Base-by-base conservation (phyloP, 2,888 invertebrate species). In the Mellilla xanthometata region DNA sequence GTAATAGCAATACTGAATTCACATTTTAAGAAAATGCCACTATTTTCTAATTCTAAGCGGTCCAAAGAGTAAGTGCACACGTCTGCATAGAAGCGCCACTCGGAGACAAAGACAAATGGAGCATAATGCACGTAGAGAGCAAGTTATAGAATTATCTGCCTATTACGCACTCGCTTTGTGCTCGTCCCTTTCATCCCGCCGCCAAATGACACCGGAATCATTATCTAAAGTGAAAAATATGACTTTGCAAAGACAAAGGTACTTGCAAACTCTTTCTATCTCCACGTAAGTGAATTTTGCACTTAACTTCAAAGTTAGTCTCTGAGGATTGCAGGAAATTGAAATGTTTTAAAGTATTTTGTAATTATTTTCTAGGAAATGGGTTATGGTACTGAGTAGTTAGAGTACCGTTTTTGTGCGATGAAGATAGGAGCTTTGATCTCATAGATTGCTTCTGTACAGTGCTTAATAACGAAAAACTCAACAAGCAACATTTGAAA, bases 141-240 rank as follows among this genome's bases (percentile, higher is more conserved):
- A 72, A 69, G 76, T 77, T 71, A 68, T 66, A 58, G 77, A 83
- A 84, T 83, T 76, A 81, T 85, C 82, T 79, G 74, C 76, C 83
- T 84, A 89, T 89, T 89, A 87, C 60, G 69, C 84, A 81, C 88
- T 89, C 66, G 81, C 88, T 88, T 88, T 88, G 88, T 78, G 63
- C 62, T 56, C 62, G 52, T 59, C 57, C 62, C 78, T 78, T 81
- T 80, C 76, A 81, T 81, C 76, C 76, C 67, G 58, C 58, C 63
- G 59, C 49, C 62, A 68, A 72, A 48, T 42, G 41, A 70, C 70
- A 69, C 64, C 62, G 65, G 58, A 59, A 62, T 49, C 80, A 81
- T 77, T 75, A 72, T 66, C 70, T 68, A 65, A 62, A 76, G 68
- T 65, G 70, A 71, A 68, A 65, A 69, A 65, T 72, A 57, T 56